These are phyloP conservation scores for Helicoverpa assulta DNA, from an alignment of 2,888 invertebrate species.

Conservation along the genomic window DNA sequence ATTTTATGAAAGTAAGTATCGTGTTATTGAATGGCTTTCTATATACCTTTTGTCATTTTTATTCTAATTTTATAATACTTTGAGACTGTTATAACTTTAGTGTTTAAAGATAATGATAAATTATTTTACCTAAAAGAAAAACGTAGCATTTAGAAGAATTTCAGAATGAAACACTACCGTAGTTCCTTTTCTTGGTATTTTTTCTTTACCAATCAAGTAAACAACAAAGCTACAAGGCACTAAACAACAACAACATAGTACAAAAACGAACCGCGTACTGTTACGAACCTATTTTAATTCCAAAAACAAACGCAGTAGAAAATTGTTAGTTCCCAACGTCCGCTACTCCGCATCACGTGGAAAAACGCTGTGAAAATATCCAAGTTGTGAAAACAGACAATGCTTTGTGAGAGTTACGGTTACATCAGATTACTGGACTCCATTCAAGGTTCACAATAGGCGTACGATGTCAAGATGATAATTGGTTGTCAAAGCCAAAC, in stretches of 20 bases:
- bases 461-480: conserved; percentile 64
- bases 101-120: too few relatives aligned
- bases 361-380: conserved; percentile 48
- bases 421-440: conserved; percentile 70
- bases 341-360: conserved; percentile 35
- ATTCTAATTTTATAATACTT: too few relatives aligned
- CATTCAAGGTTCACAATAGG: conserved; percentile 66
- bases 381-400: conserved; percentile 62
- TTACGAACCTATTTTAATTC: conserved; percentile 36
- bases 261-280: conserved; percentile 11
- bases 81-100: too few relatives aligned
- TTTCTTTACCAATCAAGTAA: conserved; percentile 11
- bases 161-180: not conserved
- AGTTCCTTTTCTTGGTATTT: not conserved
- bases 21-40: not conserved
- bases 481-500: conserved; percentile 72
- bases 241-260: not conserved
- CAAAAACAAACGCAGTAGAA: conserved; percentile 32
- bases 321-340: conserved; percentile 52
- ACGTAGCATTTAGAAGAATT: too few relatives aligned
- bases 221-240: not conserved
- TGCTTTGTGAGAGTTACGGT: conserved; percentile 68
- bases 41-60: too few relatives aligned
- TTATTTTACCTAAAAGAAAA: too few relatives aligned
- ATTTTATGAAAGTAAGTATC: not conserved